A percentile compares a stretch with the other conserved stretches of the same genome.
phyloP scores from a whole-genome alignment of 2,888 invertebrate species.

The Flabesymbios commensalis region DNA sequence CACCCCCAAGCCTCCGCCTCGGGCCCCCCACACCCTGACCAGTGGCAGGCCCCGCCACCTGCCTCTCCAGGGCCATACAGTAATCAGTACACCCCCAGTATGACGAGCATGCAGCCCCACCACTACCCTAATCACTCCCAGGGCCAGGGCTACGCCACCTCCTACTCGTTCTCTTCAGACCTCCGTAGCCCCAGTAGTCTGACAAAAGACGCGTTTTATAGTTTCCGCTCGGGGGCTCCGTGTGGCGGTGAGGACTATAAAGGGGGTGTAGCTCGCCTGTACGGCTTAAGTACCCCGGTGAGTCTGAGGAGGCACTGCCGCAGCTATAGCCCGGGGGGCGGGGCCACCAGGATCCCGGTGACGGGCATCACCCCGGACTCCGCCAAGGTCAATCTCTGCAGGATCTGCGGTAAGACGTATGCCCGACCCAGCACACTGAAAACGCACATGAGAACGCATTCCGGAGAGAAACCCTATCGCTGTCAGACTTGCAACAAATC shows the following conservation, averaged over 20 bases:
- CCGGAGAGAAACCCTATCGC: conserved; percentile 87
- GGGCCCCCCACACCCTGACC: conserved; percentile 9
- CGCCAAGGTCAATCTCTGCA: conserved; percentile 74
- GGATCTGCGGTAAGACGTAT: conserved; percentile 93
- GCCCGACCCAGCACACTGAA: conserved; percentile 95
- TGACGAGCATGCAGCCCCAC: neutral
- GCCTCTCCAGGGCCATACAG: neutral
- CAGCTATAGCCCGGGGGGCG: neutral
- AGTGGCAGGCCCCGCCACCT: neutral
- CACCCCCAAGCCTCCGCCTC: conserved; percentile 21
- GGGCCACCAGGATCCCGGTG: neutral
- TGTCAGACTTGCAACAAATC: conserved; percentile 80
- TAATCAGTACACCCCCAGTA: neutral
- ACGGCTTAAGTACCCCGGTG: no score
- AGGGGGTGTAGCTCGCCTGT: no score
- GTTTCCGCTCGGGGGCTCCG: no score
- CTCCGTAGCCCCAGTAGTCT: neutral
- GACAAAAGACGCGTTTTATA: neutral
- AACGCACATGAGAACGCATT: conserved; percentile 94
- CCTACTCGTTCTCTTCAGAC: conserved; percentile 18
- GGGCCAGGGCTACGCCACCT: conserved; percentile 2
- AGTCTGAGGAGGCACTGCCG: no score
- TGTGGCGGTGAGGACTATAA: no score
- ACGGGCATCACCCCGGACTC: neutral
- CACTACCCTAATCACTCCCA: conserved; percentile 3